Evolutionary conservation across 2,888 invertebrate species (phyloP).

Genomic region (Stenoptilia bipunctidactyla): DNA sequence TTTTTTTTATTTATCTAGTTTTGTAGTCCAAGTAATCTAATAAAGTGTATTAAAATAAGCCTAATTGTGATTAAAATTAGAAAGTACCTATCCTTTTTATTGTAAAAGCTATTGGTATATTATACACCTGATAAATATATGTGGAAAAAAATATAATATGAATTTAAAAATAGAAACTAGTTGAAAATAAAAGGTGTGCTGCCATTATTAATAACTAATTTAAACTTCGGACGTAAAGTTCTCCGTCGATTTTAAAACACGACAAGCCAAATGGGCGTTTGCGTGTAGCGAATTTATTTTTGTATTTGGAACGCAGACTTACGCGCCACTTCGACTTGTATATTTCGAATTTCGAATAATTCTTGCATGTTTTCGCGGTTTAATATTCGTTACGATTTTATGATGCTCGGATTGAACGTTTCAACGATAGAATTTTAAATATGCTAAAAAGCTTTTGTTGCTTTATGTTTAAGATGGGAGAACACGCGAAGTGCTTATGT

Average conservation of each 20-base stretch:
- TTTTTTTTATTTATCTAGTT: no score
- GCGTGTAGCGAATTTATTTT: conserved; percentile 66
- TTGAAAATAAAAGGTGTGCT: neutral
- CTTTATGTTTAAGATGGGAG: neutral
- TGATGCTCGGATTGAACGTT: conserved; percentile 6
- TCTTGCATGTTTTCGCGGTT: conserved; percentile 41
- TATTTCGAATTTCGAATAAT: conserved; percentile 31
- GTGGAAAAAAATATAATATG: no score
- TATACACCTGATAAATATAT: no score
- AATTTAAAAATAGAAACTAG: neutral
- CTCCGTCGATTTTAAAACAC: conserved; percentile 61
- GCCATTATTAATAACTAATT: neutral
- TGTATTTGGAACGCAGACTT: conserved; percentile 69
- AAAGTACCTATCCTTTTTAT: no score
- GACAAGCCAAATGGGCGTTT: conserved; percentile 39
- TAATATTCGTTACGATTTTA: conserved; percentile 15
- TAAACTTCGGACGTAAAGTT: conserved; percentile 19
- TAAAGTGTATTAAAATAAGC: no score
- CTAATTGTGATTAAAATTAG: no score
- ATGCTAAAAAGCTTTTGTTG: neutral
- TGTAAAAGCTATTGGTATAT: no score
- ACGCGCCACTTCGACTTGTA: conserved; percentile 57
- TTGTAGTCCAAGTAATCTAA: no score
- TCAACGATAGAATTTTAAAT: conserved; percentile 17
- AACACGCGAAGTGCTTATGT: neutral